These are phyloP conservation scores for Burhinus bistriatus DNA, from an alignment of 2,113 vertebrate species.

Conservation along the genomic window DNA sequence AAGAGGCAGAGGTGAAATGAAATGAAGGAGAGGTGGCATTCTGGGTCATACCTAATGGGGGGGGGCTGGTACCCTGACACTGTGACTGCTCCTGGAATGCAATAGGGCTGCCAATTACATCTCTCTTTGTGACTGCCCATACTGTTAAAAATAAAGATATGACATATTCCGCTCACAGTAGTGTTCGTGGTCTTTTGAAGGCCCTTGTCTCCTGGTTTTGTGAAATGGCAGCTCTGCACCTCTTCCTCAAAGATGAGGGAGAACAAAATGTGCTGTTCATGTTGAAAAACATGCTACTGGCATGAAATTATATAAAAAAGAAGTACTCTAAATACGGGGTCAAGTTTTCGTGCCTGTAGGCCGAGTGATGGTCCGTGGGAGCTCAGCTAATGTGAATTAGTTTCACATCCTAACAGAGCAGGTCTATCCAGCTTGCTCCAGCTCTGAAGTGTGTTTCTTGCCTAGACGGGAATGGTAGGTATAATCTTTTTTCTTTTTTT, in stretches of 20 bases:
- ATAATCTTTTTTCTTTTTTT: too few relatives aligned
- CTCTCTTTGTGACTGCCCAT: not conserved
- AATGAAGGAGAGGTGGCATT: not conserved
- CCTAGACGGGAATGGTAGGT: not conserved
- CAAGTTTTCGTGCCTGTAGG: not conserved
- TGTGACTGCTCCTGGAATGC: not conserved
- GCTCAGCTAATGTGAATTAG: not conserved
- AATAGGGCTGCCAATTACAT: not conserved
- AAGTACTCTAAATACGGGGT: not conserved
- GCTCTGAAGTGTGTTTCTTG: not conserved
- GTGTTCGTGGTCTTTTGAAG: not conserved
- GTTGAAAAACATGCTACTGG: not conserved
- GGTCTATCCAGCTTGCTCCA: not conserved
- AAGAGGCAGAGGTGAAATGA: constrained; percentile 22
- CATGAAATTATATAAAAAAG: not conserved
- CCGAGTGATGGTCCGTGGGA: not conserved
- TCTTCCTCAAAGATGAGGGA: not conserved
- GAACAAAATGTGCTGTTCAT: not conserved
- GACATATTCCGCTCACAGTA: not conserved
- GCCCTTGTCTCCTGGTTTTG: not conserved
- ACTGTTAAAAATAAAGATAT: constrained; percentile 29
- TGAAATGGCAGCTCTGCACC: not conserved
- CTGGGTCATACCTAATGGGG: too few relatives aligned
- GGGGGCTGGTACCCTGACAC: not conserved
- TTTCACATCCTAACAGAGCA: not conserved